Evolutionary conservation across 2,797 vertebrate genomes (phyloP), one percentile per base, ranked within the genome.

Genomic region (Thalassophryne amazonica): DNA sequence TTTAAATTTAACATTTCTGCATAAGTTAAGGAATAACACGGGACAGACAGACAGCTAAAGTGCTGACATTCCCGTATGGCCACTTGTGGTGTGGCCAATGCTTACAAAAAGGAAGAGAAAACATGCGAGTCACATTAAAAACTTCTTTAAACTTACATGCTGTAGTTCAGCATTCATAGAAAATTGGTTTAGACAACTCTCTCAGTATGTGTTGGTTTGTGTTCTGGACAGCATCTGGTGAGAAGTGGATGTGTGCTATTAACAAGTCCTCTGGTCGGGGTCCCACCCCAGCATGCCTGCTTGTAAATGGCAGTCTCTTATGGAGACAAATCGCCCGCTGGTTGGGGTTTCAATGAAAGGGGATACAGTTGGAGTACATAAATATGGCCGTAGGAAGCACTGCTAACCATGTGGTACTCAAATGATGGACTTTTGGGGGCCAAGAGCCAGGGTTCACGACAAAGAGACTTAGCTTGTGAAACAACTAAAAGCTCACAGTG

Each of bases 241-340:
- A 54, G 69, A 86, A 85, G 83, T 89, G 86, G 83, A 89, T 86
- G 73, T 76, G 80, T 78, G 80, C 76, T 86, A 84, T 89, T 89
- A 88, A 85, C 83, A 78, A 87, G 85, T 80, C 69, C 79, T 81
- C 83, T 69, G 63, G 80, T 84, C 49, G 73, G 68, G 74, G 87
- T 82, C 85, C 86, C 80, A 69, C 84, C 85, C 76, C 86, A 88
- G 87, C 87, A 84, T 66, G 87, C 76, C 81, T 87, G 74, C 88
- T 86, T 86, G 88, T 88, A 89, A 91, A 91, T 89, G 86, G 81
- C 43, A 76, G 74, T 78, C 80, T 88, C 84, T 87, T 86, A 82
- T 82, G 76, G 82, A 85, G 84, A 89, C 78, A 87, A 83, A 87
- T 84, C 71, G 59, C 64, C 85, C 86, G 60, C 79, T 83, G 84